Evolutionary conservation across 37 sponge, comb jelly and placozoan genomes (phyloP), one percentile per base, ranked within the genome.

Genomic region (Eunapius fragilis): DNA sequence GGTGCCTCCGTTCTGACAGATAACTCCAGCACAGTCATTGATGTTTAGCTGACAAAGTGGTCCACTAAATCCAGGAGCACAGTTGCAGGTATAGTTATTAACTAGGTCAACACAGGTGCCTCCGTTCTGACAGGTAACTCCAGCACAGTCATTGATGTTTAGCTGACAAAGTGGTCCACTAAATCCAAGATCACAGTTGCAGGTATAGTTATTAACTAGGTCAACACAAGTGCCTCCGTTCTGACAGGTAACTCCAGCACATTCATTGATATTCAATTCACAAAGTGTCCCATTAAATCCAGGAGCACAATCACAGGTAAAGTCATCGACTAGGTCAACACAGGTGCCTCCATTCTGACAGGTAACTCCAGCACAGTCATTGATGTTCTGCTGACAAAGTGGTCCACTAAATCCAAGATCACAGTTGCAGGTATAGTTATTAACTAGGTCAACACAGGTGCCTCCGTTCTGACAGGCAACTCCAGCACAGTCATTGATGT

Each of bases 281-380:
- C 95, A 95, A 7, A 78, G 68, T 12, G 48, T 27, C 7, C 87
- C 92, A 31, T 89, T 91, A 78, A 74, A 95, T 3, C 90, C 92
- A 68, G 37, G 35, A 17, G 82, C 45, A 80, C 95, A 95, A 23
- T 72, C 25, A 34, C 81, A 88, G 2, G 27, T n/a, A 36, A 84
- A 76, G 35, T 50, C 67, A 6, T 69, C 68, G 2, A 45, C 73
- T 24, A 67, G 68, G 32, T 93, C 82, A 26, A 24, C 73, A 36
- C 93, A 93, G 2, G 79, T 88, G 26, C 85, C 89, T 30, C 83
- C 84, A 82, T 93, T 89, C 70, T 32, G 31, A 80, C 93, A 93
- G 22, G 86, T 82, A 68, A 25, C 23, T n/a, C 78, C 67, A 13
- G 77, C 36, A 68, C 93, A 93, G 14, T 68, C 79, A 67, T 89